Evolutionary conservation across 2,888 invertebrate species (phyloP).

Genomic region (Philereme vetulata): DNA sequence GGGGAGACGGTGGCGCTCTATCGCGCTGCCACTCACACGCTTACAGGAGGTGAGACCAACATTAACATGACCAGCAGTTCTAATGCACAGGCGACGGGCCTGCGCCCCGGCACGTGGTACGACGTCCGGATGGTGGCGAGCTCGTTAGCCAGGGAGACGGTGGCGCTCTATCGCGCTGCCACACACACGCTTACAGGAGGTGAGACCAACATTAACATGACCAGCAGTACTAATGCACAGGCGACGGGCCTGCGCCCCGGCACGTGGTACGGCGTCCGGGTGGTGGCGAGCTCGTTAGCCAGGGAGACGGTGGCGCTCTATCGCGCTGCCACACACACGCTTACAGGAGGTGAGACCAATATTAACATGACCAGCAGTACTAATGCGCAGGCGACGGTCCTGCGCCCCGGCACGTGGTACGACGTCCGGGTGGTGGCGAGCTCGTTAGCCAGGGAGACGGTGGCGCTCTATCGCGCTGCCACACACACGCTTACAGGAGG

Average conservation of each 20-base stretch:
- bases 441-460: slow-evolving; percentile 81
- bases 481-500: slow-evolving; percentile 79
- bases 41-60: slow-evolving; percentile 71
- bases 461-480: slow-evolving; percentile 81
- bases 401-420: slow-evolving; percentile 55
- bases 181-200: slow-evolving; percentile 79
- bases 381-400: slow-evolving; percentile 66
- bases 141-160: slow-evolving; percentile 81
- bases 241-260: slow-evolving; percentile 73
- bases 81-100: slow-evolving; percentile 66
- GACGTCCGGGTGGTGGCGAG: slow-evolving; percentile 80
- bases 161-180: slow-evolving; percentile 81
- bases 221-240: slow-evolving; percentile 52
- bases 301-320: slow-evolving; percentile 82
- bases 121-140: slow-evolving; percentile 80
- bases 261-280: slow-evolving; percentile 62
- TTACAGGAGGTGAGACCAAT: slow-evolving; percentile 71
- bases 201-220: slow-evolving; percentile 41
- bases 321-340: slow-evolving; percentile 80
- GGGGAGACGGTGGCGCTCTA: slow-evolving; percentile 82
- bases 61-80: too few species aligned
- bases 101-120: slow-evolving; percentile 55
- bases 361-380: too few species aligned
- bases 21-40: slow-evolving; percentile 80
- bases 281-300: slow-evolving; percentile 80